Evolutionary conservation across 2,888 invertebrate genomes (phyloP), one percentile per base, ranked within the genome.

Genomic region (Tenodera sinensis): DNA sequence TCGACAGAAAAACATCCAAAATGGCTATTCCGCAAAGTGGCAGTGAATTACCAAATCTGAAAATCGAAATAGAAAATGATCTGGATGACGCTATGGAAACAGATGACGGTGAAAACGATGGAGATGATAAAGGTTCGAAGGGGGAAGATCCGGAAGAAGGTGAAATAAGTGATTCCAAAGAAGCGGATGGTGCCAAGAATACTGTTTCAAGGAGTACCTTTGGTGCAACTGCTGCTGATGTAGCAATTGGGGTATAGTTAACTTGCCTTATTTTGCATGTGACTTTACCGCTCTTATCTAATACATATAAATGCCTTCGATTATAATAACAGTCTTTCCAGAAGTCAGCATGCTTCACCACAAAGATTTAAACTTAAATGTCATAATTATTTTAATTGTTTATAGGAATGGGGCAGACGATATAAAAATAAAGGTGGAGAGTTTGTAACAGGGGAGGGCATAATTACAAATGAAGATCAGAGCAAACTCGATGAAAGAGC

Each of bases 401-500:
- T 15, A n/a, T n/a, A 91, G 89, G 90, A 90, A 28, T 89, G 88
- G 34, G 90, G 91, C 42, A 90, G 88, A 84, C 90, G 90, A 82
- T 92, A 92, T 91, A 91, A 91, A 90, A 93, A 93, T 91, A 92
- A 92, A 88, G 92, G 92, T 87, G 93, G 93, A 30, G 92, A 92
- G 27, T 94, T 94, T 91, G 92, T 93, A 25, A 94, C 94, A 1
- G 94, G 94, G 25, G 93, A 94, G 30, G 93, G 94, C 91, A 93
- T 94, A 89, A 94, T 94, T 88, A 93, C 93, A 88, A 93, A 93
- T 90, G 93, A 95, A 91, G 94, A 94, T 89, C 93, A 94, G 91
- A 92, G 93, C 71, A 95, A 95, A 91, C 93, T 94, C 90, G 93
- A 94, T 91, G 94, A 95, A 91, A 92, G 95, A 91, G 95, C 95